Conservation (phyloP, 2,113 vertebrate genomes). For the Gyps fulvus region DNA sequence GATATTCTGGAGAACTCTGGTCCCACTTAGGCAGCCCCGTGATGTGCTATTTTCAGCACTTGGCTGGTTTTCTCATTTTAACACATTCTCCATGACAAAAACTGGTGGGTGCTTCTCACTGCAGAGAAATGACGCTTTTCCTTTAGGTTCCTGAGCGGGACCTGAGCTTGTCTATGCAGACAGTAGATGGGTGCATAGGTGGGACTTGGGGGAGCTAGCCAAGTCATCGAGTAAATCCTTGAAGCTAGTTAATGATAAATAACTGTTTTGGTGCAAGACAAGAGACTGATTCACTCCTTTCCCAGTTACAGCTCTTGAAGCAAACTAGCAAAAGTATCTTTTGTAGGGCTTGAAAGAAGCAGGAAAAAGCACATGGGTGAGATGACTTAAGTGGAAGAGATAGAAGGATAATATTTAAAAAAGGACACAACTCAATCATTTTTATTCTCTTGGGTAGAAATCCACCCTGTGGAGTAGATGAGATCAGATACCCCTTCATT, state of each 20-base stretch:
- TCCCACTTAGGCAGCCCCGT: neutral
- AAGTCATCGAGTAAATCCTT: neutral
- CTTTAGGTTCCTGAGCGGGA: neutral
- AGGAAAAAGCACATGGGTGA: neutral
- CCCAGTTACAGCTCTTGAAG: neutral
- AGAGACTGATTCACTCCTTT: neutral
- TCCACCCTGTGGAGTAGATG: neutral
- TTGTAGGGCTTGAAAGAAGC: neutral
- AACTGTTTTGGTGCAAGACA: neutral
- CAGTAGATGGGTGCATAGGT: neutral
- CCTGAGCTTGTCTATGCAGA: neutral
- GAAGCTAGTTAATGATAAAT: neutral
- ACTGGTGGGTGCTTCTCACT: neutral
- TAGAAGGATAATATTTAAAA: neutral
- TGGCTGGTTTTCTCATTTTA: neutral
- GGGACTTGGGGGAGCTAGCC: neutral
- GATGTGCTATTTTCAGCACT: neutral
- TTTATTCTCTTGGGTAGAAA: neutral
- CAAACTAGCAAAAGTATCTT: neutral
- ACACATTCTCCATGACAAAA: neutral
- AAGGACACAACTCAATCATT: neutral
- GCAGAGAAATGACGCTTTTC: neutral
- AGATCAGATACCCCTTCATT: slow-evolving; percentile 4
- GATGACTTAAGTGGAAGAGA: neutral
- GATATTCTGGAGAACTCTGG: neutral